Conservation (phyloP, 2,113 vertebrate genomes). For the Neolamprologus devosi region DNA sequence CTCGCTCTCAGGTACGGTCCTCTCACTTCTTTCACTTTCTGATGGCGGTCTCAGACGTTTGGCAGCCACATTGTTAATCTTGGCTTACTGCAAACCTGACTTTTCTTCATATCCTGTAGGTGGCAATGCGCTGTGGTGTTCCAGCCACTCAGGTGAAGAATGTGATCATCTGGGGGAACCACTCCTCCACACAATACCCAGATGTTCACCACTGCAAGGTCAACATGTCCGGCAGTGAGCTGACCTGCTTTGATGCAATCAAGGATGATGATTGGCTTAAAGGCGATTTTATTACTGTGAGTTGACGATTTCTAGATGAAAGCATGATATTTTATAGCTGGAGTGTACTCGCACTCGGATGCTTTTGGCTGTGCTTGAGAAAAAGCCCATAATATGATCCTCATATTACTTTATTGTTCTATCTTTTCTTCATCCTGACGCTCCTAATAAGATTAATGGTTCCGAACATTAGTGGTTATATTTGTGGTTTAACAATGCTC, state of each 20-base stretch:
- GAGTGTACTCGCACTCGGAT: accelerated
- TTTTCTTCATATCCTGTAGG: slow-evolving; percentile 51
- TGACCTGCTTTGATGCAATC: slow-evolving; percentile 84
- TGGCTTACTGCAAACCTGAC: background rate
- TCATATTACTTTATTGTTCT: background rate
- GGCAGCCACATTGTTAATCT: background rate
- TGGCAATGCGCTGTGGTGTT: slow-evolving; percentile 87
- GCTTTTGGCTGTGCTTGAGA: background rate
- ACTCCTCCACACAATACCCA: slow-evolving; percentile 96
- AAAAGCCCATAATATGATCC: accelerated
- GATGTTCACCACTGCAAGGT: slow-evolving; percentile 89
- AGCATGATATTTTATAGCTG: background rate
- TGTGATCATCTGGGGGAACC: slow-evolving; percentile 98
- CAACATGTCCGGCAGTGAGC: slow-evolving; percentile 80
- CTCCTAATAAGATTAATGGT: background rate
- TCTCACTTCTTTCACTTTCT: background rate
- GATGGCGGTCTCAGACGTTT: background rate
- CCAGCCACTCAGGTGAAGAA: slow-evolving; percentile 85
- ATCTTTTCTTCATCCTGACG: accelerated
- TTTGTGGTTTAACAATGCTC: background rate
- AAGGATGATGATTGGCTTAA: slow-evolving; percentile 94
- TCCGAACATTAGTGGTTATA: background rate
- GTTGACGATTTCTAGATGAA: slow-evolving; percentile 7
- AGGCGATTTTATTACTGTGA: slow-evolving; percentile 89
- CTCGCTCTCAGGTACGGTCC: slow-evolving; percentile 82